These are phyloP conservation scores for Sparidentex hasta DNA, from an alignment of 2,797 vertebrate genomes.

Conservation along the genomic window DNA sequence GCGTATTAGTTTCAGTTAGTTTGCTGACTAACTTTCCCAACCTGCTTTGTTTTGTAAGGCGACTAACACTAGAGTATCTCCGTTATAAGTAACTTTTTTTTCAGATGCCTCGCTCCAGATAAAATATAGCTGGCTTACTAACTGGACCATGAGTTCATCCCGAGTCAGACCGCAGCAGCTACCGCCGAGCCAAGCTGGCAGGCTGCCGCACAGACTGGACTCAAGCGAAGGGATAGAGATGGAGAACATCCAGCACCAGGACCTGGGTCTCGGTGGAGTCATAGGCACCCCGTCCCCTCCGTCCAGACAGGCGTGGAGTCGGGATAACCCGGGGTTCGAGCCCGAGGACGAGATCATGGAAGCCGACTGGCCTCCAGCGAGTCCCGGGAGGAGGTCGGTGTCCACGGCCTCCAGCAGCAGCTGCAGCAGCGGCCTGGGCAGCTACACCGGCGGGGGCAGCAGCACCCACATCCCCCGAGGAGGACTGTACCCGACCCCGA, in stretches of 20 bases:
- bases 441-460: constrained; percentile 74
- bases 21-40: background rate
- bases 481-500: constrained; percentile 81
- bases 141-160: constrained; percentile 80
- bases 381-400: constrained; percentile 85
- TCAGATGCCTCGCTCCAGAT: constrained; percentile 23
- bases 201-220: constrained; percentile 68
- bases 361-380: constrained; percentile 92
- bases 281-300: constrained; percentile 87
- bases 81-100: background rate
- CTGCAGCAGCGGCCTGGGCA: constrained; percentile 83
- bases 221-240: constrained; percentile 86
- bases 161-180: constrained; percentile 80
- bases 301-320: constrained; percentile 96
- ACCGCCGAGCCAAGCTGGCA: constrained; percentile 67
- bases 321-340: constrained; percentile 96
- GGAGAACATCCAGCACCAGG: constrained; percentile 86
- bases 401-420: constrained; percentile 86
- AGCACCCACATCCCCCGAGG: constrained; percentile 80
- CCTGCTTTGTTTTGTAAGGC: background rate
- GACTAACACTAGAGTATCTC: too few species aligned
- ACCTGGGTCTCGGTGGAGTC: constrained; percentile 82
- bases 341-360: constrained; percentile 93
- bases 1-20: background rate
- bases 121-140: background rate